A percentile compares a stretch with the other conserved stretches of the same genome.
phyloP scores from a whole-genome alignment of 1,140 invertebrate genomes.

The Drosophila littoralis region DNA sequence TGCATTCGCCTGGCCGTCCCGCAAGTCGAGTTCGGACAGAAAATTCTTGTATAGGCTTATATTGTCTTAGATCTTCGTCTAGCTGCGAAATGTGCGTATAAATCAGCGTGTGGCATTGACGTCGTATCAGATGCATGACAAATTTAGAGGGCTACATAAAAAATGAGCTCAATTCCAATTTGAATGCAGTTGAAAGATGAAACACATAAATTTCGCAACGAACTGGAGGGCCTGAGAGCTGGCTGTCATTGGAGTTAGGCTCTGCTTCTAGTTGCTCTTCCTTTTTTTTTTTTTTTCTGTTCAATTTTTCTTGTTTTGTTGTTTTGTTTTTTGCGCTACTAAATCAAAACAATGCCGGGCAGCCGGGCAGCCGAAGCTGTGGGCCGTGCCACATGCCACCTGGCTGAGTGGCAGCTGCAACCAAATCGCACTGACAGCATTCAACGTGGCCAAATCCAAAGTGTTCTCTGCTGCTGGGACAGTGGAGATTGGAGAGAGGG shows the following conservation, averaged over 20 bases:
- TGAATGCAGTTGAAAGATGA: slow-evolving; percentile 13
- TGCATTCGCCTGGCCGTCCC: no score
- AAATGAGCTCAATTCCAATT: slow-evolving; percentile 14
- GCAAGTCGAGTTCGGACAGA: no score
- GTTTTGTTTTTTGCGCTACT: slow-evolving; percentile 8
- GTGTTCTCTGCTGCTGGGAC: no score
- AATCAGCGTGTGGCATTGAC: not conserved
- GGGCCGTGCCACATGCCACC: slow-evolving; percentile 17
- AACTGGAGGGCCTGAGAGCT: not conserved
- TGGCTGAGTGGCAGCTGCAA: slow-evolving; percentile 13
- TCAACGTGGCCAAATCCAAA: slow-evolving; percentile 50
- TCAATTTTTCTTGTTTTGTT: slow-evolving; percentile 4
- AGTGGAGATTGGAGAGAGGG: not conserved
- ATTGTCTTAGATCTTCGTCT: no score
- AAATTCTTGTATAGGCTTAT: no score
- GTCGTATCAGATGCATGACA: not conserved
- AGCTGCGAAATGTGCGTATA: not conserved
- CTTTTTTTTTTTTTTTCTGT: not conserved
- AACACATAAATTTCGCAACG: slow-evolving; percentile 15
- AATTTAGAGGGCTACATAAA: slow-evolving; percentile 6
- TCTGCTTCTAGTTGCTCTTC: no score
- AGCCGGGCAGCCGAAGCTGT: not conserved
- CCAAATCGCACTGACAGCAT: slow-evolving; percentile 40
- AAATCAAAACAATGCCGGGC: slow-evolving; percentile 43
- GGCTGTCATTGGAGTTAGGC: no score